Evolutionary conservation across 2,113 vertebrate species (phyloP).

Genomic region (Archilochus colubris): DNA sequence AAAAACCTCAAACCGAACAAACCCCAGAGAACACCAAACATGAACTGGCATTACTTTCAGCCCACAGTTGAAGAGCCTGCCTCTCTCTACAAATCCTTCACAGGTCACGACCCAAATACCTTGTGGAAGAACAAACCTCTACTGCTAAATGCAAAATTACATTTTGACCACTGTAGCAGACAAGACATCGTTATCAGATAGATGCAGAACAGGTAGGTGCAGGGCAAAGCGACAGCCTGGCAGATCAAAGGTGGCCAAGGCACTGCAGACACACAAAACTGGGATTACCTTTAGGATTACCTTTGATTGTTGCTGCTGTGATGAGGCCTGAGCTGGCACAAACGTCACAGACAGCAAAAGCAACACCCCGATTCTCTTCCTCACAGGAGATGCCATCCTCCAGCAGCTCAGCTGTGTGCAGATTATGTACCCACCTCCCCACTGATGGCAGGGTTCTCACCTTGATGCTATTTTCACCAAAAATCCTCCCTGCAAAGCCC

Average conservation of each 20-base stretch:
- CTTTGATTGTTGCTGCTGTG: accelerated
- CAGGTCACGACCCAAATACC: not conserved
- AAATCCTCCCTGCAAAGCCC: not conserved
- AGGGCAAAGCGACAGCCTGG: not conserved
- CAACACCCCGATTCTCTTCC: not conserved
- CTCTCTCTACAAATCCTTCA: not conserved
- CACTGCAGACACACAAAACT: not conserved
- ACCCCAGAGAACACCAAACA: not conserved
- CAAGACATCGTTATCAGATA: accelerated
- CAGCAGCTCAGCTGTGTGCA: accelerated
- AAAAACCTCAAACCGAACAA: not conserved
- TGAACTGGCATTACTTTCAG: not conserved
- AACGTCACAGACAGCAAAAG: not conserved
- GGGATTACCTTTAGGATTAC: not conserved
- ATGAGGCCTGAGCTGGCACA: not conserved
- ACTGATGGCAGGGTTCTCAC: accelerated
- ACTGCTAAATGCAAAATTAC: not conserved
- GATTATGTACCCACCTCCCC: not conserved
- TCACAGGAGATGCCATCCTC: not conserved
- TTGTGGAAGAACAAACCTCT: not conserved
- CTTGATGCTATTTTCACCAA: not conserved
- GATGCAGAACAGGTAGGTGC: not conserved
- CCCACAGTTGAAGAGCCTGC: not conserved
- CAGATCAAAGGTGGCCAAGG: not conserved
- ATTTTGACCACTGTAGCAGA: not conserved